phyloP scores from a whole-genome alignment of 2,113 vertebrate genomes.

The Clinocottus analis region DNA sequence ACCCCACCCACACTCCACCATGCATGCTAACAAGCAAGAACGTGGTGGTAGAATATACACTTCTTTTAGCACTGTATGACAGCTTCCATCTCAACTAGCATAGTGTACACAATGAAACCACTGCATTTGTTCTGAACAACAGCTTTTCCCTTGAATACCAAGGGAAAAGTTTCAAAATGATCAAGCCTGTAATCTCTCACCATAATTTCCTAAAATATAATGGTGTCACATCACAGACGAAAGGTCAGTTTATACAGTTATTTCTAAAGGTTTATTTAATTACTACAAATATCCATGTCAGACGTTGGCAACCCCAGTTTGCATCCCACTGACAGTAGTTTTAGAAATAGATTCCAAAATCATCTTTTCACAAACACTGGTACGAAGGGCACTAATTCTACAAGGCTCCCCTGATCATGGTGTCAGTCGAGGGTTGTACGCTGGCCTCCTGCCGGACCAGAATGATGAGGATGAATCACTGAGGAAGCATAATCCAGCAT shows the following conservation, averaged over 20 bases:
- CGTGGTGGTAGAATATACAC: conserved; percentile 37
- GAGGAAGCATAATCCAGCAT: conserved; percentile 5
- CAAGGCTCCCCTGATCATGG: conserved; percentile 4
- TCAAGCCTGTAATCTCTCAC: background rate
- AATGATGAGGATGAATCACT: conserved; percentile 21
- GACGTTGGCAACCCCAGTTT: background rate
- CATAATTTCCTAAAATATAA: background rate
- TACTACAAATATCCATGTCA: conserved; percentile 2
- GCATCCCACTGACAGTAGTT: conserved; percentile 9
- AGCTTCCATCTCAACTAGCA: conserved; percentile 30
- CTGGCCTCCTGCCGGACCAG: conserved; percentile 1
- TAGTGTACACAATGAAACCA: conserved; percentile 33
- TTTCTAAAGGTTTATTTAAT: background rate
- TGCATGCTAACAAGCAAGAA: conserved; percentile 40
- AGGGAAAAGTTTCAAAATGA: conserved; percentile 5
- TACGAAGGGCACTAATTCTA: conserved; percentile 3
- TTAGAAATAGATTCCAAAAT: background rate
- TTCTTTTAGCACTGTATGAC: conserved; percentile 28
- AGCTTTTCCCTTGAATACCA: too few species aligned
- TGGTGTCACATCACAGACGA: background rate
- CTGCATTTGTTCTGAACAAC: conserved; percentile 26
- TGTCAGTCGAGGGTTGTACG: background rate
- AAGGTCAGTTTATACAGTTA: background rate
- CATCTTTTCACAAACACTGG: conserved; percentile 9
- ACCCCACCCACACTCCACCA: conserved; percentile 26